Conservation (phyloP, 2,888 invertebrate species). For the Rhogogaster chlorosoma region DNA sequence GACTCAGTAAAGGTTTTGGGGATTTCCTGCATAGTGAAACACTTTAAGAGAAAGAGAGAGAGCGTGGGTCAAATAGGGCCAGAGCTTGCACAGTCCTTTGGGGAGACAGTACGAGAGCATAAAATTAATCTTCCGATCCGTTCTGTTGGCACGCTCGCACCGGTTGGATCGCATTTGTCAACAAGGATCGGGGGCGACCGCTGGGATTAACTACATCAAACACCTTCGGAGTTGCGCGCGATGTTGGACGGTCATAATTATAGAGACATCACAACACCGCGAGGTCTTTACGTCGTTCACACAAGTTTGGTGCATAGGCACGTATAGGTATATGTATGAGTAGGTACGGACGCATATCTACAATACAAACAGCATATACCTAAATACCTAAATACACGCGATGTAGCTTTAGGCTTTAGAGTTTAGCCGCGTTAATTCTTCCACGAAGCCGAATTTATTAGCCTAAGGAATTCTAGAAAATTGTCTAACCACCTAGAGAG, state of each 20-base stretch:
- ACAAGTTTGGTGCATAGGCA: not conserved
- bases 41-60: not conserved
- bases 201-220: constrained; percentile 45
- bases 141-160: constrained; percentile 41
- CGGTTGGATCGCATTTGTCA: constrained; percentile 41
- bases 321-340: not conserved
- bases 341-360: not conserved
- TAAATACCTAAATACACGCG: too few relatives aligned
- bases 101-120: constrained; percentile 23
- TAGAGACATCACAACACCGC: constrained; percentile 26
- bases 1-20: not conserved
- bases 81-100: constrained; percentile 1
- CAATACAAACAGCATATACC: not conserved
- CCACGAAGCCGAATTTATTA: not conserved
- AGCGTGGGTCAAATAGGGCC: constrained; percentile 11
- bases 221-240: constrained; percentile 9
- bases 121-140: constrained; percentile 49
- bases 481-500: not conserved
- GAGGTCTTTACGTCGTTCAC: not conserved
- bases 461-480: not conserved
- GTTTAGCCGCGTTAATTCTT: constrained; percentile 2
- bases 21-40: not conserved
- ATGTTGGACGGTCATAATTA: constrained; percentile 35
- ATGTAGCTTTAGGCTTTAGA: constrained; percentile 4
- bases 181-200: constrained; percentile 36